Base-by-base conservation (phyloP, 2,888 invertebrate genomes). In the Drosophila mulleri region DNA sequence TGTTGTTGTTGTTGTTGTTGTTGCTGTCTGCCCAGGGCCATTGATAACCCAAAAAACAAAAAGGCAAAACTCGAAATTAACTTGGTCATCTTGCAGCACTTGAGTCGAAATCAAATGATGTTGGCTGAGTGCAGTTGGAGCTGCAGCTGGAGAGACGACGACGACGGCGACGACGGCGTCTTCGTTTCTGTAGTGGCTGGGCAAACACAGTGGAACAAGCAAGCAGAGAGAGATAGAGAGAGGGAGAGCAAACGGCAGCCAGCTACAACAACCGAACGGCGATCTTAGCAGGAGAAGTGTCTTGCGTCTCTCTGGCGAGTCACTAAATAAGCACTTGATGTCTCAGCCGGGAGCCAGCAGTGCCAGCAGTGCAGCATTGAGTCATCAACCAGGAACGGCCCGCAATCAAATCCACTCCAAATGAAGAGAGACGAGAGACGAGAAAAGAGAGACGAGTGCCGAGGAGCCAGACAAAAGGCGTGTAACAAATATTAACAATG, bases 401-500 rank as follows among this genome's bases (percentile, higher is more conserved):
- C 71, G 80, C 80, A 81, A 81, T 81, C 80, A 81, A 80, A 80
- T 80, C 64, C 74, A 79, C 77, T 83, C 75, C 64, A 73, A 66
- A 66, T 52, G n/a, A 63, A 29, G 8, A 7, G 29, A 67, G 61
- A 66, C 45, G 68, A 73, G 73, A 7, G 29, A 67, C 50, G 73
- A 73, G 73, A 1, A 8, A 63, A 45, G 73, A 73, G 73, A 37
- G 61, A 67, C 50, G 73, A 73, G 73, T 37, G 61, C 69, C 11
- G 61, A 50, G 56, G 47, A 58, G 53, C 63, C 77, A 67, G 77
- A 86, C 84, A 75, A 83, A 85, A 88, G 80, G 79, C 84, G 89
- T 85, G 88, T 89, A 87, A 89, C 88, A 84, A 87, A 89, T 87
- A 87, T 87, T 87, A 89, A 87, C 89, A 89, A 86, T 89, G 88